Conservation (phyloP, 2,888 invertebrate species). For the Abrostola tripartita region DNA sequence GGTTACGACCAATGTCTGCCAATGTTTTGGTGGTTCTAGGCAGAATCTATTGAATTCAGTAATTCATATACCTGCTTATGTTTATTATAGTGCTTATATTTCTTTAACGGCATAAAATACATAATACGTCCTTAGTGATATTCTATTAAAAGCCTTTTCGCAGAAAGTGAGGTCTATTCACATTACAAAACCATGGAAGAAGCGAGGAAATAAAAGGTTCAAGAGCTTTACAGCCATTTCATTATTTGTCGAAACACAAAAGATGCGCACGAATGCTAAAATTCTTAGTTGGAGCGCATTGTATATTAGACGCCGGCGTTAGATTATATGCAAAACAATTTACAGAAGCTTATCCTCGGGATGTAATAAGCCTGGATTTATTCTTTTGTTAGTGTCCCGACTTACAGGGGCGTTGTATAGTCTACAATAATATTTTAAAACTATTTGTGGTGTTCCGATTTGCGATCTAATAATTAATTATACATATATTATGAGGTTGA, state of each 20-base stretch:
- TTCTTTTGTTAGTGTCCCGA: constrained; percentile 37
- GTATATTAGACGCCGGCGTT: constrained; percentile 82
- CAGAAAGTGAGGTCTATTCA: constrained; percentile 68
- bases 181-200: constrained; percentile 68
- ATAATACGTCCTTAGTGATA: constrained; percentile 26
- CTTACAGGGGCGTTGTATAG: constrained; percentile 21
- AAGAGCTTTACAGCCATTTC: constrained; percentile 76
- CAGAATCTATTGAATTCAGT: background rate
- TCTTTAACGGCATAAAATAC: constrained; percentile 29
- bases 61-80: constrained; percentile 12
- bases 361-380: constrained; percentile 35
- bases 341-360: constrained; percentile 40
- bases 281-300: constrained; percentile 64
- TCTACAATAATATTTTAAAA: constrained; percentile 19
- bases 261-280: constrained; percentile 62
- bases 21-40: too few species aligned
- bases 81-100: constrained; percentile 14
- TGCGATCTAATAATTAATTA: background rate
- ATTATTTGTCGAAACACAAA: constrained; percentile 78
- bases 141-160: constrained; percentile 59
- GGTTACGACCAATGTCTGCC: too few species aligned
- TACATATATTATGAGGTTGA: background rate
- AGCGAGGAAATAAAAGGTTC: constrained; percentile 79
- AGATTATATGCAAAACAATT: constrained; percentile 49
- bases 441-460: constrained; percentile 23